Conservation (phyloP, 1,140 invertebrate species). For the Epicauta chinensis region DNA sequence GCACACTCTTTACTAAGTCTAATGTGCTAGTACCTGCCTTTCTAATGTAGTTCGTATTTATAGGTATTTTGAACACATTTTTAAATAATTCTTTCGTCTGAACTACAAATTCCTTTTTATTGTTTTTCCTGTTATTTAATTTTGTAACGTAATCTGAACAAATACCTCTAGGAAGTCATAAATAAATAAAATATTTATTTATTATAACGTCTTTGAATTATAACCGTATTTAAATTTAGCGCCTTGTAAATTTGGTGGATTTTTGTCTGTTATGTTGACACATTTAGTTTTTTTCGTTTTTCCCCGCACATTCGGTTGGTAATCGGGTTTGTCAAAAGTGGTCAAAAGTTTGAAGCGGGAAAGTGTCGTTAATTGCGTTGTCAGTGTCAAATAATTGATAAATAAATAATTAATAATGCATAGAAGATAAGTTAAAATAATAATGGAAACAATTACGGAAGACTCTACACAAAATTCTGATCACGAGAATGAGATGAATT, state of each 20-base stretch:
- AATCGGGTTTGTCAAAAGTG: too few relatives aligned
- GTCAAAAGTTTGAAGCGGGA: neutral
- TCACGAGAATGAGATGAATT: conserved; percentile 7
- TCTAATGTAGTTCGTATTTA: conserved; percentile 25
- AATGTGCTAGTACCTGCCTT: conserved; percentile 50
- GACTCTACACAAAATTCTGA: neutral
- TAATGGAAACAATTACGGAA: conserved; percentile 1
- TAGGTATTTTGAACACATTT: conserved; percentile 14
- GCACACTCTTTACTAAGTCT: conserved; percentile 67
- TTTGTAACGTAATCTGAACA: conserved; percentile 15
- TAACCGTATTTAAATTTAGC: too few relatives aligned
- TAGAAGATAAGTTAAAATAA: neutral
- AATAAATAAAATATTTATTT: conserved; percentile 17
- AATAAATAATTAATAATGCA: too few relatives aligned
- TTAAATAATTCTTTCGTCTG: conserved; percentile 5
- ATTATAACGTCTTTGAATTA: neutral
- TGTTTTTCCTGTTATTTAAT: conserved; percentile 16
- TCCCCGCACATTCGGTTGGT: too few relatives aligned
- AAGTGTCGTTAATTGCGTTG: neutral
- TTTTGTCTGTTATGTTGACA: too few relatives aligned
- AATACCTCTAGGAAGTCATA: conserved; percentile 11
- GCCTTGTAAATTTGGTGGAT: too few relatives aligned
- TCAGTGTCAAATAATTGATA: neutral
- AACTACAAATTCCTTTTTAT: conserved; percentile 7
- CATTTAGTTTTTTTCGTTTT: too few relatives aligned